Conservation (phyloP, 2,888 invertebrate species). For the Petrolisthes manimaculis region DNA sequence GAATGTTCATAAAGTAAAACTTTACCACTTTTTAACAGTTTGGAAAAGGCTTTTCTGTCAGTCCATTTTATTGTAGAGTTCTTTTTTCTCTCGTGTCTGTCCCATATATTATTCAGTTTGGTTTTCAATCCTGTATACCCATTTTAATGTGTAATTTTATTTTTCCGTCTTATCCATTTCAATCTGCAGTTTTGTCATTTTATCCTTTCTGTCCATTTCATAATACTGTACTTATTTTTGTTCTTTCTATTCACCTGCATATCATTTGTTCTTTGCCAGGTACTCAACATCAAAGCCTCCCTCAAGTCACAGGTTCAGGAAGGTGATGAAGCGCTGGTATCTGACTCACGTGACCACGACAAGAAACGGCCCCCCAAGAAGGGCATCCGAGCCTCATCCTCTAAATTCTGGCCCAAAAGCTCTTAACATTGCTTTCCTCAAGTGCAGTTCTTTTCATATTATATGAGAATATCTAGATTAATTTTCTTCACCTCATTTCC, state of each 20-base stretch:
- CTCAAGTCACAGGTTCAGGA: conserved; percentile 62
- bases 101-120: too few relatives aligned
- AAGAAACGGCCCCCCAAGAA: conserved; percentile 61
- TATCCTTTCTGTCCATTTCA: neutral
- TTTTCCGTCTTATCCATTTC: too few relatives aligned
- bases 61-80: too few relatives aligned
- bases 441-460: neutral
- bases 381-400: conserved; percentile 49
- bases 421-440: conserved; percentile 38
- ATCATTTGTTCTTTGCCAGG: conserved; percentile 16
- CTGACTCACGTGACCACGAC: conserved; percentile 60
- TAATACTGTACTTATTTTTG: neutral
- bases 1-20: too few relatives aligned
- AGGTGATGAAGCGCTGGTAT: conserved; percentile 53
- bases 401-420: conserved; percentile 60
- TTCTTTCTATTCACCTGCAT: neutral
- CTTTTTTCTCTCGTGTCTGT: too few relatives aligned
- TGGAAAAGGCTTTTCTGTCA: too few relatives aligned
- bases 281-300: conserved; percentile 62
- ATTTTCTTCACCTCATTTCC: neutral
- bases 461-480: neutral
- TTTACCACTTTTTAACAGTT: too few relatives aligned
- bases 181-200: neutral
- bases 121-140: too few relatives aligned
- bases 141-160: neutral